Evolutionary conservation across 2,113 vertebrate genomes (phyloP), one percentile per base, ranked within the genome.

Genomic region (Sinocyclocheilus rhinocerous): DNA sequence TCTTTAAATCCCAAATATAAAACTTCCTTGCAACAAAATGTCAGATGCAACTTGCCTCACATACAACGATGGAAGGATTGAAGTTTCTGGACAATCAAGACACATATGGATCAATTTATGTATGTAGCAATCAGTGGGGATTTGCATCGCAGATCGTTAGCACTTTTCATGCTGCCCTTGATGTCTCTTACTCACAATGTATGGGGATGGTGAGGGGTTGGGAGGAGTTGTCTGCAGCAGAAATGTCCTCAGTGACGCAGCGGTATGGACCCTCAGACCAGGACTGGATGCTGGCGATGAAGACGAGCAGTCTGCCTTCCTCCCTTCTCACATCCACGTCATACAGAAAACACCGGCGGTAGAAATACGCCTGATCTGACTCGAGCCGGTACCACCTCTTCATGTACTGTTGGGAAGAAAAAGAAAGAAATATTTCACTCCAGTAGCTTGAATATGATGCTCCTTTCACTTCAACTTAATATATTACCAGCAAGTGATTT

Each of bases 121-220:
- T 11, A 50, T 33, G 2, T 16, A 80, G 36, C 20, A 65, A 45
- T 81, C 36, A 65, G 45, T 65, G 39, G 33, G 2, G 36, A 65
- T 81, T 67, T 81, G 61, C 61, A 20, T 63, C 7, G 0, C 18
- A 59, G 33, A 29, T 48, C 50, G 12, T 16, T 72, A 33, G 50
- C 50, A 52, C 65, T 24, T 24, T 76, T 39, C 70, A 75, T 18
- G 33, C 63, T 72, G 67, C 84, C 11, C 33, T 13, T 63, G 22
- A 10, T n/a, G 15, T 50, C 57, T n/a, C 59, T 15, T 18, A 95
- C 95, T 95, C 90, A 96, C 95, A 95, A 33, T 95, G 90, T 52
- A 95, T 90, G 78, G 92, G 92, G 84, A 95, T 45, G 79, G 76
- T 67, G 87, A 94, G 75, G 0, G 63, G 39, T 69, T 85, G 9